phyloP scores from a whole-genome alignment of 92 coral and sea anemone species.

The Zoanthus solanderi region DNA sequence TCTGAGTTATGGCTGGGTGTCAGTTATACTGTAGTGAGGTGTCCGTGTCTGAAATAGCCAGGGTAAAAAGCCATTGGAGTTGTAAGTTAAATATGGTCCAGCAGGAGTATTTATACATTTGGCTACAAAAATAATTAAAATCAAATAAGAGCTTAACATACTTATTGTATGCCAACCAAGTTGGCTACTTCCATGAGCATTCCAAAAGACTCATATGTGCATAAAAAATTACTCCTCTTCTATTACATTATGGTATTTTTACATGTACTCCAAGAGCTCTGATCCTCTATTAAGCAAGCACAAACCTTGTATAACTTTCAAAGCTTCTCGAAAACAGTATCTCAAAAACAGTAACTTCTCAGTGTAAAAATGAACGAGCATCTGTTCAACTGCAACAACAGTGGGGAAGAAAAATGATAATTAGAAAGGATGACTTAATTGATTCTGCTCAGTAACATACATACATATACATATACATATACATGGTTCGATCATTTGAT shows the following conservation, averaged over 20 bases:
- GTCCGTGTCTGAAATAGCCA: not conserved
- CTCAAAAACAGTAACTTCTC: constrained; percentile 60
- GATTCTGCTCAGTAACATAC: not conserved
- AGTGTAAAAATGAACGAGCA: constrained; percentile 54
- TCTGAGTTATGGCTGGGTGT: not conserved
- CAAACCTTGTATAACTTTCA: constrained; percentile 24
- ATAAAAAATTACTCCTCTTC: not conserved
- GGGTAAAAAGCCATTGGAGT: not conserved
- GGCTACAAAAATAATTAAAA: not conserved
- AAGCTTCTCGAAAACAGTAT: constrained; percentile 45
- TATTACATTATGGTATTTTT: not conserved
- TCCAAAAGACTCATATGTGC: not conserved
- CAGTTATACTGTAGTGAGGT: not conserved
- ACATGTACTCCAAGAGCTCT: not conserved
- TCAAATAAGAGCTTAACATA: not conserved
- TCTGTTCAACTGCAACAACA: constrained; percentile 58
- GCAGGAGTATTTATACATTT: not conserved
- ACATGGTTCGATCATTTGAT: not conserved
- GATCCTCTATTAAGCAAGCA: not conserved
- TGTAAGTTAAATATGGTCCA: not conserved
- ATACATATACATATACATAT: too few species aligned
- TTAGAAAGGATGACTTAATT: not conserved
- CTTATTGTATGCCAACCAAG: not conserved
- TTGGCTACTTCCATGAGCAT: not conserved
- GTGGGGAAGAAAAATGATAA: not conserved